Base-by-base conservation (phyloP, 2,113 vertebrate species). In the Tyto alba region DNA sequence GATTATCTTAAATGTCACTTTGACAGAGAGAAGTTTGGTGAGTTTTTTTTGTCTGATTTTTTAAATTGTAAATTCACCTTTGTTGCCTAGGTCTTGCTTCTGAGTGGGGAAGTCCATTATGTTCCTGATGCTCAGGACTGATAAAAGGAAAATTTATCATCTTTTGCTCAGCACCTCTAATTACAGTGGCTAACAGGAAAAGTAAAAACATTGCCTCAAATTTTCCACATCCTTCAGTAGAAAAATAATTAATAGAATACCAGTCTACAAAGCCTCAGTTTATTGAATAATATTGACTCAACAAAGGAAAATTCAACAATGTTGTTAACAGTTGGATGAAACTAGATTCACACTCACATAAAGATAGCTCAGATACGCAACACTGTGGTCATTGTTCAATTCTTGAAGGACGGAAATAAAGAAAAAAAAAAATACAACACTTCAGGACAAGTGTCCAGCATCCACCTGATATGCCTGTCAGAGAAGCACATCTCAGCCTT, bases 11-110 rank as follows among this genome's bases (percentile, higher is more conserved):
- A 77, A 53, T 26, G 22, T 25, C 1, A 0, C 23, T 84, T 38
- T 45, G 30, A 53, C 10, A 76, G 23, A 40, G 7, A 29, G 53
- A 69, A 55, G 5, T 73, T 63, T 52, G 11, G 4, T 47, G 29
- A 8, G 1, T 0, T 5, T 19, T 26, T n/a, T 81, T 50, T 34
- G 8, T 60, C 62, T 26, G 0, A 6, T 18, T 32, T 55, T 66
- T 79, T 85, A 11, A 64, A 36, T 34, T 79, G 15, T 55, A 80
- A 60, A 59, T 53, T 92, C 19, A 62, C 6, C 8, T 71, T 91
- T 66, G 12, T 41, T 94, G 12, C 22, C 10, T 23, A 43, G 40
- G 10, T 77, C 23, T 69, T 66, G 47, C 25, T 86, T 76, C 45
- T 69, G 34, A 89, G 30, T 16, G 14, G 57, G 27, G 55, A 90